Evolutionary conservation across 2,113 vertebrate genomes (phyloP), one percentile per base, ranked within the genome.

Genomic region (Tenebrosternarchus preto): DNA sequence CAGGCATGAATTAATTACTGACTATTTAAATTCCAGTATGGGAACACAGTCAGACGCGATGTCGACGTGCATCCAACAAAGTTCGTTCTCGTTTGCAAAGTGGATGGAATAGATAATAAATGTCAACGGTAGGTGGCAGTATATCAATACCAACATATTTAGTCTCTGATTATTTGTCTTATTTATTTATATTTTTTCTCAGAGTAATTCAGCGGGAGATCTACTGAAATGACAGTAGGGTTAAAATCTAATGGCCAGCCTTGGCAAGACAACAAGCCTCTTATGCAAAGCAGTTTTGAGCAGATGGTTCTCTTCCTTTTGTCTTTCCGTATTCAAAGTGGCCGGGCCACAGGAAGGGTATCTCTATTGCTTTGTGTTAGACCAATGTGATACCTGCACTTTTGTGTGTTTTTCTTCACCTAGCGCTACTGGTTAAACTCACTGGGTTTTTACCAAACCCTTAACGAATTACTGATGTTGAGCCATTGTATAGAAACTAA

Each of bases 111-210:
- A n/a, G n/a, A 50, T 50, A 50, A 15, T 50, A 24, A 17, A 19
- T n/a, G 22, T 46, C 24, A 39, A 43, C 82, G 60, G 24, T 70
- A 83, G 82, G 53, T 76, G 72, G 77, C 72, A 80, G 77, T 25
- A 24, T 53, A 20, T 63, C 25, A 16, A 39, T 57, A 69, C 43
- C 25, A 73, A 12, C 46, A 67, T 25, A 6, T 24, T 20, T 1
- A 27, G 9, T 68, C 64, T 12, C 15, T 43, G 5, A 19, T 36
- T n/a, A 22, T n/a, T 68, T 4, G 6, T 25, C 2, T 15, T 25
- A 17, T 5, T 16, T 0, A 1, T 24, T 25, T 36, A 20, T 24
- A 16, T 17, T 4, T 15, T 29, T 50, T 16, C 11, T 20, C 5
- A 55, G 25, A 77, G 43, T 8, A 31, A n/a, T 50, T 15, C 29